A percentile compares a stretch with the other conserved stretches of the same genome.
Evolutionary conservation across 2,113 vertebrate genomes (phyloP).

Genomic region (Alaudala cheleensis): DNA sequence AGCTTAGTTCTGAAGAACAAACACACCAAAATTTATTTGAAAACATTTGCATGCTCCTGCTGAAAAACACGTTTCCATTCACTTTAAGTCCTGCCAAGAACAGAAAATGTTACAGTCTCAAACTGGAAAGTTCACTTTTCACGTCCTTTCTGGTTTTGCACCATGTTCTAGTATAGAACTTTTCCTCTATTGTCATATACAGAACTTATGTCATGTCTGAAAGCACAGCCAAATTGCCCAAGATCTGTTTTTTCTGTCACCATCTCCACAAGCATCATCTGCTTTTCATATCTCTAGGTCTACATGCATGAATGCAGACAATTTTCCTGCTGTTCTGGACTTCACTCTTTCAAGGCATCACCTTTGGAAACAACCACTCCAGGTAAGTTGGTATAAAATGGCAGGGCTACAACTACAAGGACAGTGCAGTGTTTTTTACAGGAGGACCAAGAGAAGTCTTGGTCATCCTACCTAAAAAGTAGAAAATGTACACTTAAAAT

Average conservation of each 20-base stretch:
- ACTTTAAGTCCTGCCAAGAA: not conserved
- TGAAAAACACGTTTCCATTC: not conserved
- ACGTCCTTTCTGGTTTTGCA: not conserved
- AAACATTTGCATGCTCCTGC: not conserved
- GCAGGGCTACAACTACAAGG: not conserved
- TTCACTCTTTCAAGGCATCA: not conserved
- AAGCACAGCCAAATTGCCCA: conserved; percentile 2
- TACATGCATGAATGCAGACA: not conserved
- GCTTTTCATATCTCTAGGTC: not conserved
- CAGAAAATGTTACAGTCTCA: not conserved
- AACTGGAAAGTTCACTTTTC: not conserved
- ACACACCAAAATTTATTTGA: not conserved
- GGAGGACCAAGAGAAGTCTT: not conserved
- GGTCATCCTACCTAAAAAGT: not conserved
- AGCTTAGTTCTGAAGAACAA: not conserved
- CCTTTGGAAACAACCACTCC: not conserved
- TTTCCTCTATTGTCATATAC: not conserved
- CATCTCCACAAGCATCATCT: not conserved
- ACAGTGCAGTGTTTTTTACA: not conserved
- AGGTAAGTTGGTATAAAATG: not conserved
- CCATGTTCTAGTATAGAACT: not conserved
- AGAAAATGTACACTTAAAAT: not conserved
- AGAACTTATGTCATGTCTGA: not conserved
- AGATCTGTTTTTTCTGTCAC: not conserved
- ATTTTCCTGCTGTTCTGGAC: not conserved